A percentile compares a stretch with the other conserved stretches of the same genome.
These are phyloP conservation scores for Anthoscopus minutus DNA, from an alignment of 2,113 vertebrate genomes.

Conservation along the genomic window DNA sequence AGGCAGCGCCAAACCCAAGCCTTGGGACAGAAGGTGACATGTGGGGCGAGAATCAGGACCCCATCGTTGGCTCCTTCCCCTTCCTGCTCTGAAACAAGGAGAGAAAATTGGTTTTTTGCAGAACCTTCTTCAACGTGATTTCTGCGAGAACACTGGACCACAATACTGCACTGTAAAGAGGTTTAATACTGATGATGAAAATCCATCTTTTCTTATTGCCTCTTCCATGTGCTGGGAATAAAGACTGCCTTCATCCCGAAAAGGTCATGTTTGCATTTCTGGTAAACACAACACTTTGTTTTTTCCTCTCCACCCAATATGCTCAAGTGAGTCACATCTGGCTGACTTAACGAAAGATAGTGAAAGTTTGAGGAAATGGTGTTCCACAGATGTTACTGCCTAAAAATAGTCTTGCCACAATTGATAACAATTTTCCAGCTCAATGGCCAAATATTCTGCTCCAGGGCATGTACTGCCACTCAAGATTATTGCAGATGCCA, in stretches of 20 bases:
- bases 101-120: not conserved
- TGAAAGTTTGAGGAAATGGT: slow-evolving; percentile 49
- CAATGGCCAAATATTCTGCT: slow-evolving; percentile 42
- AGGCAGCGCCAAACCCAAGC: not conserved
- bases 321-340: slow-evolving; percentile 57
- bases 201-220: not conserved
- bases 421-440: slow-evolving; percentile 63
- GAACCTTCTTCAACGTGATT: not conserved
- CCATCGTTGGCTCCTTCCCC: rapidly evolving
- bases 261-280: slow-evolving; percentile 47
- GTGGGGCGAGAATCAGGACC: rapidly evolving
- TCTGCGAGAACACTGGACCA: not conserved
- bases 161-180: not conserved
- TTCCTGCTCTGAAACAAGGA: not conserved
- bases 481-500: slow-evolving; percentile 9
- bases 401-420: slow-evolving; percentile 52
- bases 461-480: slow-evolving; percentile 1
- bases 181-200: not conserved
- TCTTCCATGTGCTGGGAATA: not conserved
- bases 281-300: slow-evolving; percentile 1
- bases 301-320: slow-evolving; percentile 9
- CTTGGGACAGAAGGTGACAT: not conserved
- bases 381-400: slow-evolving; percentile 60
- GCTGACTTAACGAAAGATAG: slow-evolving; percentile 42
- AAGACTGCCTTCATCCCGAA: not conserved